These are phyloP conservation scores for Manis javanica DNA, from an alignment of 2,797 vertebrate genomes.

Conservation along the genomic window DNA sequence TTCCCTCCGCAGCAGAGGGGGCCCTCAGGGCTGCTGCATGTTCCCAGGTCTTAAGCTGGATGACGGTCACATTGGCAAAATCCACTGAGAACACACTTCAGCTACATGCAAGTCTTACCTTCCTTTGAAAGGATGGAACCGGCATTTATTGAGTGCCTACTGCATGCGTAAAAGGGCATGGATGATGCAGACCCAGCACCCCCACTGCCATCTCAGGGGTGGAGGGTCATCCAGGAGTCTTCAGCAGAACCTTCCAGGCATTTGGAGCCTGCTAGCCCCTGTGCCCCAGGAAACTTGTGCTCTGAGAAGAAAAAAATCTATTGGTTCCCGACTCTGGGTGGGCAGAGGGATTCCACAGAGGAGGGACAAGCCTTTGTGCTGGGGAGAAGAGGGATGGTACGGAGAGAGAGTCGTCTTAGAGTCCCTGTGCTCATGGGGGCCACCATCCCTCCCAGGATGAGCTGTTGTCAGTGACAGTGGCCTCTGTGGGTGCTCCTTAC, in stretches of 20 bases:
- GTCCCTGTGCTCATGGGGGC: background rate
- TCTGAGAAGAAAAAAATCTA: background rate
- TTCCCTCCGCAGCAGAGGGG: background rate
- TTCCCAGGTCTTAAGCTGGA: background rate
- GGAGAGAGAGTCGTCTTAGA: background rate
- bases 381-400: background rate
- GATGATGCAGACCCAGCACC: fast-evolving
- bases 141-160: background rate
- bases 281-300: background rate
- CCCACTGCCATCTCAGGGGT: background rate
- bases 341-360: background rate
- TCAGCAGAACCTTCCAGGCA: background rate
- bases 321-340: background rate
- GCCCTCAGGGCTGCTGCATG: background rate
- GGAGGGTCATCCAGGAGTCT: background rate
- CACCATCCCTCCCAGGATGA: background rate
- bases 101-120: background rate
- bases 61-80: background rate
- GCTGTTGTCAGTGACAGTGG: fast-evolving
- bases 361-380: background rate
- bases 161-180: background rate
- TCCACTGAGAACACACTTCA: fast-evolving
- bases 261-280: background rate
- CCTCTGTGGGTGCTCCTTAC: background rate
- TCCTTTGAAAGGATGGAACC: background rate